A percentile compares a stretch with the other conserved stretches of the same genome.
These are phyloP conservation scores for Andrena cerasifolii DNA, from an alignment of 1,140 invertebrate genomes.

Conservation along the genomic window DNA sequence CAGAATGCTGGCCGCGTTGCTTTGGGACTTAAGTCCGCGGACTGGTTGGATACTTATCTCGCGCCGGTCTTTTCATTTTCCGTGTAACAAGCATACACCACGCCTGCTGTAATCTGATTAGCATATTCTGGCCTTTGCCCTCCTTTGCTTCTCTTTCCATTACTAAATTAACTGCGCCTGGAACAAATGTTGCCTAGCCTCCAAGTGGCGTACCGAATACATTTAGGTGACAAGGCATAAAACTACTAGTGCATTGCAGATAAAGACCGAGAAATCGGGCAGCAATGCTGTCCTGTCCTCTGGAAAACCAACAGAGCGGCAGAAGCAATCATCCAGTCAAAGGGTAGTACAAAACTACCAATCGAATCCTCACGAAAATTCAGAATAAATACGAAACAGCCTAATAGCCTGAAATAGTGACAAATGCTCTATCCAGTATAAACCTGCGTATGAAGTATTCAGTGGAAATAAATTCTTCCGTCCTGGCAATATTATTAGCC, in stretches of 20 bases:
- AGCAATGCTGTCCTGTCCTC: too few relatives aligned
- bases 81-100: slow-evolving; percentile 17
- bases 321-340: too few relatives aligned
- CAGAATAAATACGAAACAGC: too few relatives aligned
- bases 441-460: background rate
- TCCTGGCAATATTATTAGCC: background rate
- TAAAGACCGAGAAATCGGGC: too few relatives aligned
- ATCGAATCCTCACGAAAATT: too few relatives aligned
- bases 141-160: background rate
- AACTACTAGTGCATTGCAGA: slow-evolving; percentile 22
- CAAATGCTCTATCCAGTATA: too few relatives aligned
- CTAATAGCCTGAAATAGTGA: too few relatives aligned
- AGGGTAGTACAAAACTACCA: too few relatives aligned
- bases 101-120: slow-evolving; percentile 42
- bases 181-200: background rate
- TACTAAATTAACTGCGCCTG: slow-evolving; percentile 21
- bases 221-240: slow-evolving; percentile 3
- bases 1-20: slow-evolving; percentile 23
- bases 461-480: background rate
- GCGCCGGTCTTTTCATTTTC: slow-evolving; percentile 22
- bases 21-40: background rate
- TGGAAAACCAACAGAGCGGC: too few relatives aligned
- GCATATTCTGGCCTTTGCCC: slow-evolving; percentile 47
- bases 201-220: background rate
- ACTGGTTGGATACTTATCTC: slow-evolving; percentile 15